Base-by-base conservation (phyloP, 1,140 invertebrate species). In the Zaprionus capensis region DNA sequence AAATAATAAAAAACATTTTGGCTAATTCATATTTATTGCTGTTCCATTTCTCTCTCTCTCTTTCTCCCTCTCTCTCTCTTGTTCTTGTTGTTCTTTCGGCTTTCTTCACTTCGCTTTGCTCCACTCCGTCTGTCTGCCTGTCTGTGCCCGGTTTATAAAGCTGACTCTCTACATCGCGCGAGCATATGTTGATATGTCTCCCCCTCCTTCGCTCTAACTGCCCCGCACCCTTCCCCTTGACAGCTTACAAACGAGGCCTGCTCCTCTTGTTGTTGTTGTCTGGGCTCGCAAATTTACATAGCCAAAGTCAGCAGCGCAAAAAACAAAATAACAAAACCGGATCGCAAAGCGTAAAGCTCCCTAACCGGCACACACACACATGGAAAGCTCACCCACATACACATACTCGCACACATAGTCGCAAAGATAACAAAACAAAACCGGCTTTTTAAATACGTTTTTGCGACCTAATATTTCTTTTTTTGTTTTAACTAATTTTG, bases 361-460 rank as follows among this genome's bases (percentile, higher is more conserved):
- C 68, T 59, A 67, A 87, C 85, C 84, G 85, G 83, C 84, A 88
- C 82, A 83, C 69, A 63, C 76, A 71, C 51, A 65, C 57, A 58
- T 28, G 22, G 14, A 67, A 73, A 76, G 68, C 85, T 87, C 84
- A 87, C 84, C 84, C 84, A 88, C 84, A 88, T 88, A 90, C 76
- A 51, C 67, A 65, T 44, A 59, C 46, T 46, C 72, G 11, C 76
- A 77, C 24, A 67, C 76, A 44, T 58, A 65, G 51, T 49, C 49
- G 61, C 69, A 73, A 69, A 80, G 68, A 83, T 83, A 83, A 84
- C 77, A 84, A 79, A 77, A 73, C 76, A 82, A 71, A 83, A 87
- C 82, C 82, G 83, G 82, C 82, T 86, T 86, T 83, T 82, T 73
- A 68, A 79, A 71, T 67, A 76, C 67, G 58, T 62, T 69, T 70